These are phyloP conservation scores for Stegastes partitus DNA, from an alignment of 2,113 vertebrate species.

Conservation along the genomic window DNA sequence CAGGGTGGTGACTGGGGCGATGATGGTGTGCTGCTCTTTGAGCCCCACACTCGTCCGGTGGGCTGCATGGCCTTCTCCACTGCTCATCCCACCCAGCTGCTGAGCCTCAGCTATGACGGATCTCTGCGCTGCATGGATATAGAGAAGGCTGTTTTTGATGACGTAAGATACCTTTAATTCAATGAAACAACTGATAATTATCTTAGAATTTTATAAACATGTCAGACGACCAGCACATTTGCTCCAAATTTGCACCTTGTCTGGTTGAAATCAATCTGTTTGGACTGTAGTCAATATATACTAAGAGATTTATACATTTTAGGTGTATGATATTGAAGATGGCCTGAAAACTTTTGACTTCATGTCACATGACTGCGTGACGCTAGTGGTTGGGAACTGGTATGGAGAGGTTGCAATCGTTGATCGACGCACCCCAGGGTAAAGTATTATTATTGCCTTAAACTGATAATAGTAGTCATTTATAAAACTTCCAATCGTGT, in stretches of 20 bases:
- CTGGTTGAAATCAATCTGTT: not conserved
- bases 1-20: conserved; percentile 82
- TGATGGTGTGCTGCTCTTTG: conserved; percentile 81
- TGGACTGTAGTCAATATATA: not conserved
- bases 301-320: not conserved
- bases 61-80: conserved; percentile 88
- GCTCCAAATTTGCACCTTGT: not conserved
- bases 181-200: not conserved
- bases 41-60: conserved; percentile 82
- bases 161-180: conserved; percentile 79
- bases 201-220: no score
- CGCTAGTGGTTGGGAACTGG: conserved; percentile 84
- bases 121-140: conserved; percentile 89
- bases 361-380: conserved; percentile 82
- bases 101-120: conserved; percentile 90
- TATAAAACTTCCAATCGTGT: not conserved
- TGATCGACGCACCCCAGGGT: conserved; percentile 88
- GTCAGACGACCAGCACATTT: not conserved
- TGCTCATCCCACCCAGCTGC: conserved; percentile 83
- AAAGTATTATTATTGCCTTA: not conserved
- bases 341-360: conserved; percentile 90
- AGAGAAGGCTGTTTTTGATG: conserved; percentile 87
- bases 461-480: not conserved
- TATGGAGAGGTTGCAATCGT: conserved; percentile 83
- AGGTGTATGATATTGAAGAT: conserved; percentile 86